Evolutionary conservation across 2,797 vertebrate genomes (phyloP).

Genomic region (Anabas testudineus): DNA sequence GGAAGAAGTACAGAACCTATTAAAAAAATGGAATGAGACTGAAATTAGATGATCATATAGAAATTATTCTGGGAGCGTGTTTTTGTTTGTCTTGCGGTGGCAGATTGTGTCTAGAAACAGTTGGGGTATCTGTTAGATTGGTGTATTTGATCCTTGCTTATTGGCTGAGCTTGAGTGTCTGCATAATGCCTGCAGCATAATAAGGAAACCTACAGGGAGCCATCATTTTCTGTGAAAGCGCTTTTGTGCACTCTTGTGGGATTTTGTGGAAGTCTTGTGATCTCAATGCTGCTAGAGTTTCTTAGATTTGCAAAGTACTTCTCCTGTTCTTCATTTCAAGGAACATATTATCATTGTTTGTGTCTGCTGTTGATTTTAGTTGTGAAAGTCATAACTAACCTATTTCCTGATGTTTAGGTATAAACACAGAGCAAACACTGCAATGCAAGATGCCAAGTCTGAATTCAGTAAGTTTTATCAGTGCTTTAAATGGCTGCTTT

Average conservation of each 20-base stretch:
- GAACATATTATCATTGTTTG: not conserved
- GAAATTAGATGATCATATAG: slow-evolving; percentile 3
- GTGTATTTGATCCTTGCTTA: slow-evolving; percentile 33
- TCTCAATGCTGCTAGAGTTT: slow-evolving; percentile 9
- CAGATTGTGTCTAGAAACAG: slow-evolving; percentile 26
- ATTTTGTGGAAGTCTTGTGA: slow-evolving; percentile 22
- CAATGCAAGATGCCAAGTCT: slow-evolving; percentile 79
- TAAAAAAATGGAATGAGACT: not conserved
- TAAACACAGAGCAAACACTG: slow-evolving; percentile 76
- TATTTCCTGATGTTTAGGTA: slow-evolving; percentile 73
- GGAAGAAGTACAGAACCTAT: not conserved
- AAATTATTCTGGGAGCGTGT: not conserved
- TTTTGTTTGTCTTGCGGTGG: not conserved
- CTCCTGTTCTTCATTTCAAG: slow-evolving; percentile 5
- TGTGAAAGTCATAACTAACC: slow-evolving; percentile 13
- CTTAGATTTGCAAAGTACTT: slow-evolving; percentile 31
- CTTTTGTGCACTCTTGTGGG: not conserved
- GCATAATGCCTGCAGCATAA: slow-evolving; percentile 31
- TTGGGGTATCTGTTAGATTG: slow-evolving; percentile 8
- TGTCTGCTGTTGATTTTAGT: slow-evolving; percentile 7
- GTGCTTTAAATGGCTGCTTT: not conserved
- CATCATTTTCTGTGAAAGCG: slow-evolving; percentile 16
- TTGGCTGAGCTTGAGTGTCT: slow-evolving; percentile 16
- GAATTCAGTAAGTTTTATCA: slow-evolving; percentile 83
- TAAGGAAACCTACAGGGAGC: slow-evolving; percentile 29